phyloP scores from a whole-genome alignment of 2,113 vertebrate species.

The Stegostoma tigrinum region DNA sequence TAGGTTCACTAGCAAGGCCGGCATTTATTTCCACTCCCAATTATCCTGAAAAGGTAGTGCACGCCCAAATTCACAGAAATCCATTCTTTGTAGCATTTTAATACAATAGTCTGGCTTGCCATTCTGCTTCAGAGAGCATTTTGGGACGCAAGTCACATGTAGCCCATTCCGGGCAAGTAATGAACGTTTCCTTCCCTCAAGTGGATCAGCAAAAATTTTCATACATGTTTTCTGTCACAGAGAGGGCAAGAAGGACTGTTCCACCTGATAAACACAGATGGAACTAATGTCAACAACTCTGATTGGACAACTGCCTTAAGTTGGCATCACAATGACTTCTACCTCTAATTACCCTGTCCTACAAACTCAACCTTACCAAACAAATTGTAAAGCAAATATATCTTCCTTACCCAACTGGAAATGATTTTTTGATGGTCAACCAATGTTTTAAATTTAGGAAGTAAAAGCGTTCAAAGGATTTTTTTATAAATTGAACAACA shows the following conservation, averaged over 20 bases:
- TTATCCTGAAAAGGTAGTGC: background rate
- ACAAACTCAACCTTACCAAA: background rate
- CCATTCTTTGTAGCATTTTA: background rate
- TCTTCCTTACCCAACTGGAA: background rate
- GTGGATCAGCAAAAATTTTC: slow-evolving; percentile 27
- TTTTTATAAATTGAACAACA: background rate
- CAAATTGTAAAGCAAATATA: background rate
- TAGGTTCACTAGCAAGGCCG: background rate
- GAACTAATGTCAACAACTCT: background rate
- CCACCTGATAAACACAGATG: slow-evolving; percentile 16
- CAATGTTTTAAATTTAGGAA: background rate
- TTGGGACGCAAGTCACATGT: background rate
- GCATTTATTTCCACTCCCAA: background rate
- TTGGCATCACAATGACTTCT: background rate
- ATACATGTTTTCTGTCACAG: background rate
- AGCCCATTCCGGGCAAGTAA: background rate
- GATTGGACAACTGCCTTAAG: background rate
- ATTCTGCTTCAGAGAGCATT: background rate
- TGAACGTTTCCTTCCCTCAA: slow-evolving; percentile 26
- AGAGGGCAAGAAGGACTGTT: background rate
- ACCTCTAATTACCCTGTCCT: background rate
- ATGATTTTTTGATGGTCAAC: background rate
- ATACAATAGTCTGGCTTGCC: background rate
- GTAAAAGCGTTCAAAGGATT: background rate
- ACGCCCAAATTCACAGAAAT: background rate